Evolutionary conservation across 2,113 vertebrate genomes (phyloP), one percentile per base, ranked within the genome.

Genomic region (Cranoglanis bouderius): DNA sequence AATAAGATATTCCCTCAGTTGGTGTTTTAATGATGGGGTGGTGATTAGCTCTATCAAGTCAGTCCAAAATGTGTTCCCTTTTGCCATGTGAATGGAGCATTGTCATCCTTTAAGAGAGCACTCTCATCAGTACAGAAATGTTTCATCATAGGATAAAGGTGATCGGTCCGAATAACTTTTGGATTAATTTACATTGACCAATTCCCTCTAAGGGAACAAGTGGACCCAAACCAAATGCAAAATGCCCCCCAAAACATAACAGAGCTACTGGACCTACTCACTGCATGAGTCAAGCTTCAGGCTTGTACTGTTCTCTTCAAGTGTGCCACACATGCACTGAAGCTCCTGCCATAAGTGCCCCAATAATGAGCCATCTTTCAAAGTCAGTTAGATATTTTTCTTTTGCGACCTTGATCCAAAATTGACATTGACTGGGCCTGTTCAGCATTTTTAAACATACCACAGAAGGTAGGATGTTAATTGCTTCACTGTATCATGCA

Each of bases 231-330:
- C 18, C 18, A 40, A 21, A 1, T 32, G 35, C 1, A 61, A 40
- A 40, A 82, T 38, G 14, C 29, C n/a, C 4, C 18, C n/a, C n/a
- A 82, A 80, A 82, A 49, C 72, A 75, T 14, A 77, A 77, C 38
- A 4, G 6, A 32, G 29, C 46, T 12, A 29, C n/a, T 12, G 21
- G 19, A 26, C 21, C 35, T 32, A 7, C 0, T 57, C 35, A 3
- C 10, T 61, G 24, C 21, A 83, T 55, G 24, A 83, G 16, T 81
- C 77, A 18, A 13, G 57, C 81, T 83, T 83, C 6, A 61, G 81
- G 35, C 81, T 61, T 29, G 32, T 82, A 24, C 80, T 57, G 80
- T 82, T 57, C 80, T 81, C n/a, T 81, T 38, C 10, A 80, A n/a
- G 46, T 80, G 21, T 77, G 24, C 43, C 24, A 49, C 72, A 75